Evolutionary conservation across 2,797 vertebrate genomes (phyloP), one percentile per base, ranked within the genome.

Genomic region (Notolepis coatsorum): DNA sequence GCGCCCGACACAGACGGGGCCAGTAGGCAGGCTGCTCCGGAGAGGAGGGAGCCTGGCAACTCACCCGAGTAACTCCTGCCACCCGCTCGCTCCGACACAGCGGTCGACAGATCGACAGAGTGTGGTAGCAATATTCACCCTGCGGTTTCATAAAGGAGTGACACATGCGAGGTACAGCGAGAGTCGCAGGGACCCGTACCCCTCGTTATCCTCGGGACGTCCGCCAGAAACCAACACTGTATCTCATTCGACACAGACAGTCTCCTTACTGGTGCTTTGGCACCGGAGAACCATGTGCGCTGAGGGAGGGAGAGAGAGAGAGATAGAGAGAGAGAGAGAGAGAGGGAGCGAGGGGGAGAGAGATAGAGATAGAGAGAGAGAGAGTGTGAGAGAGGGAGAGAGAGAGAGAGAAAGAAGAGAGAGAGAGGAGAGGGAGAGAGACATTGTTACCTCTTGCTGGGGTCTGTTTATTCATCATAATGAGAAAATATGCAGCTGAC

Each of bases 391-490:
- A n/a, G n/a, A n/a, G n/a, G n/a, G n/a, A n/a, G n/a, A n/a, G n/a
- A n/a, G n/a, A n/a, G n/a, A n/a, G n/a, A n/a, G n/a, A n/a, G n/a
- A n/a, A n/a, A n/a, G n/a, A n/a, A n/a, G n/a, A n/a, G n/a, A n/a
- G n/a, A n/a, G n/a, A n/a, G n/a, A n/a, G n/a, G n/a, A n/a, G n/a
- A n/a, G n/a, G n/a, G n/a, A n/a, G n/a, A 57, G 35, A 65, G 68
- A 72, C 69, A 51, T 53, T 64, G 63, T 63, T 67, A 57, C 47
- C 59, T 67, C 59, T 70, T 54, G 33, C 53, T 28, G 7, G 42
- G n/a, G 55, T 70, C 49, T 79, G 64, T 79, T 84, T 76, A 79
- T 86, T 78, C 56, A 58, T 74, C 59, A 65, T 68, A 75, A 80
- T 76, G 65, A 73, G 60, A 61, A 68, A 81, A 72, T 18, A 23